Conservation (phyloP, 2,113 vertebrate genomes). For the Pogona vitticeps region DNA sequence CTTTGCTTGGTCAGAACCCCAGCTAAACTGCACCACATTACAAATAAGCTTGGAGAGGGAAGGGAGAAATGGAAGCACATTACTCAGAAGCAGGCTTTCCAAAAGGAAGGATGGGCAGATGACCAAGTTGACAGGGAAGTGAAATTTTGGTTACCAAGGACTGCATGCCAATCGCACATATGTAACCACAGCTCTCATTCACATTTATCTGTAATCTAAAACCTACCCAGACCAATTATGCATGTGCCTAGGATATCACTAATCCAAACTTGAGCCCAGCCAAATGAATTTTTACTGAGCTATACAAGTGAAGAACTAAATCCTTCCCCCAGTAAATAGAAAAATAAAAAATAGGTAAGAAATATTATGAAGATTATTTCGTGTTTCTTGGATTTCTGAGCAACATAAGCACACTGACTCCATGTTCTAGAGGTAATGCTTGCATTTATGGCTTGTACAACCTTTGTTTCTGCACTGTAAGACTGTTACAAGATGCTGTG, state of each 20-base stretch:
- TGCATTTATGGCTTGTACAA: conserved; percentile 3
- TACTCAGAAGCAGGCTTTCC: conserved; percentile 1
- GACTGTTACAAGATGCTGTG: conserved; percentile 42
- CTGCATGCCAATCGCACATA: not conserved
- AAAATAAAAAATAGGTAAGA: conserved; percentile 10
- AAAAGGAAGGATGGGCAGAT: not conserved
- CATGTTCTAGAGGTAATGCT: conserved; percentile 25
- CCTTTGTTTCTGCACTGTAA: conserved; percentile 23
- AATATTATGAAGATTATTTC: conserved; percentile 21
- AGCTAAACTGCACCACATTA: not conserved
- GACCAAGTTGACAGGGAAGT: not conserved
- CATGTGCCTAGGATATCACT: not conserved
- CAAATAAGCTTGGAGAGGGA: not conserved
- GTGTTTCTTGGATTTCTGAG: not conserved
- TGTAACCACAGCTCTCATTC: not conserved
- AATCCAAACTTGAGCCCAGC: not conserved
- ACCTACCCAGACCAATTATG: not conserved
- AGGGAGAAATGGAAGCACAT: not conserved
- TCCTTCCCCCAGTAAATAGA: not conserved
- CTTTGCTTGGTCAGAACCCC: conserved; percentile 36
- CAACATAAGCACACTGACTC: not conserved
- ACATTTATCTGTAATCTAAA: not conserved
- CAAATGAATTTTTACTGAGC: not conserved
- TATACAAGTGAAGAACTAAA: conserved; percentile 4
- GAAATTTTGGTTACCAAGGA: conserved; percentile 15